These are phyloP conservation scores for Xanthorhoe spadicearia DNA, from an alignment of 2,888 invertebrate species.

Conservation along the genomic window DNA sequence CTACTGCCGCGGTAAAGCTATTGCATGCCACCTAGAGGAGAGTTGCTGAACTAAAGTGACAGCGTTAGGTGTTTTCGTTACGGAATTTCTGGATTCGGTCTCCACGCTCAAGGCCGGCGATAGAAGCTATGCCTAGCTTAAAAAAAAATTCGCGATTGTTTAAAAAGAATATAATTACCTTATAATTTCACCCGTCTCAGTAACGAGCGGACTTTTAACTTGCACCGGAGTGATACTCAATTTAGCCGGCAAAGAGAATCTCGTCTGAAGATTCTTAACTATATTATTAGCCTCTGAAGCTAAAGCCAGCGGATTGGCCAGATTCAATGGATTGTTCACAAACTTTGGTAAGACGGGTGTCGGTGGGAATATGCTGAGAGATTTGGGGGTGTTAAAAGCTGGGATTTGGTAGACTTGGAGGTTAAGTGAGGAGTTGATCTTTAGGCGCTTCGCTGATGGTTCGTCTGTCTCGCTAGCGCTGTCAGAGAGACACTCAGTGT, in stretches of 20 bases:
- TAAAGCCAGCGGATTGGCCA: conserved; percentile 72
- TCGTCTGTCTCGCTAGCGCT: conserved; percentile 65
- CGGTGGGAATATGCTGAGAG: conserved; percentile 68
- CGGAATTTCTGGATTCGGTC: no score
- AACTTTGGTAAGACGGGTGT: conserved; percentile 59
- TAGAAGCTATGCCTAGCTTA: no score
- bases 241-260: conserved; percentile 71
- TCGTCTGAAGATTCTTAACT: conserved; percentile 67
- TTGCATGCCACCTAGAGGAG: no score
- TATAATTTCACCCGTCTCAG: conserved; percentile 63
- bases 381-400: conserved; percentile 68
- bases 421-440: conserved; percentile 67
- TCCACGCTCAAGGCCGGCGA: no score
- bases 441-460: conserved; percentile 67
- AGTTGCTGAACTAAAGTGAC: no score
- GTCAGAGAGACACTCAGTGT: conserved; percentile 59
- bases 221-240: conserved; percentile 71
- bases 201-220: conserved; percentile 46
- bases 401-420: conserved; percentile 79
- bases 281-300: conserved; percentile 63
- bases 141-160: no score
- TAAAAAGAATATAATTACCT: conserved; percentile 47
- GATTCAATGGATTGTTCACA: conserved; percentile 75
- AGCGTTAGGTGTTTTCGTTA: no score
- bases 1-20: no score